Base-by-base conservation (phyloP, 2,888 invertebrate species). In the Antheraea yamamai region DNA sequence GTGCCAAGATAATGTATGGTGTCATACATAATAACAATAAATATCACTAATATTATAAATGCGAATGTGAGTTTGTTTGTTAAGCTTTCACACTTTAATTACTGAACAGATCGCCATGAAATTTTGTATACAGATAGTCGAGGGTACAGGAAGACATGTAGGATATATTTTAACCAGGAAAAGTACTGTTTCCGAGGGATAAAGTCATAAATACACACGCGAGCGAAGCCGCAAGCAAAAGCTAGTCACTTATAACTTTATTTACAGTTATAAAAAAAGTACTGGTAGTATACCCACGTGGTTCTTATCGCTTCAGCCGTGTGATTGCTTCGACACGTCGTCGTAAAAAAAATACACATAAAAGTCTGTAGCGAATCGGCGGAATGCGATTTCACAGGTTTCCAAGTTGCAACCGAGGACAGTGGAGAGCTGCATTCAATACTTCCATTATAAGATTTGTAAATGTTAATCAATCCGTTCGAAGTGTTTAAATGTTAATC, bases 311-410 rank as follows among this genome's bases (percentile, higher is more conserved):
- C 78, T 64, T 74, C 76, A 77, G 84, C 87, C 87, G 85, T 88
- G 86, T 86, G 90, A 91, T 89, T 87, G 90, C 81, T 92, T 92
- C 89, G 90, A 83, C 89, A 89, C 88, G 90, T 86, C 82, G 85
- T 86, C 85, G 88, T 89, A 87, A 87, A 88, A 88, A 85, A 39
- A 7, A 81, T 84, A 83, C 84, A 83, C 85, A 87, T 85, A 85
- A 83, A 82, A 83, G 81, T 47, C 55, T 73, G 75, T 75, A 39
- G 39, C 75, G 58, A 75, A 75, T 75, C 58, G 39, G 6, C 39
- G 68, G n/a, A 73, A 75, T 75, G 71, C 73, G 68, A 75, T 75
- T 75, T 73, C 73, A 58, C 70, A 58, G 73, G 70, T 39, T 70
- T 39, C 39, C 68, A 70, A 73, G 61, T 73, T 64, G 20, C 61